Percentiles rank a stretch among this genome's conserved stretches.
Evolutionary conservation across 2,888 invertebrate species (phyloP).

Genomic region (Epicampocera succincta): DNA sequence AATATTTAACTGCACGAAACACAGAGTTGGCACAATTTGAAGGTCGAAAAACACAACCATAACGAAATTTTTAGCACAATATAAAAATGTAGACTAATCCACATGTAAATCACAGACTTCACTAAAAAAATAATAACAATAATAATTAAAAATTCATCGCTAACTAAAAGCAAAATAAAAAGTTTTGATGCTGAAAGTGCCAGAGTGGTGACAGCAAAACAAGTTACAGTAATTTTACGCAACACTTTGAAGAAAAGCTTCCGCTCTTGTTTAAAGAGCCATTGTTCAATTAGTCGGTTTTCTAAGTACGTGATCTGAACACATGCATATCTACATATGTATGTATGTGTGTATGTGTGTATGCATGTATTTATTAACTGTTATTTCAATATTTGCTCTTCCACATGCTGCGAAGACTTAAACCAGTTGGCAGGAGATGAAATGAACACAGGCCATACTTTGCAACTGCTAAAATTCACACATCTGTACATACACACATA

Average conservation of each 20-base stretch:
- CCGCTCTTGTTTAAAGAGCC: background rate
- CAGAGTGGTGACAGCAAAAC: slow-evolving; percentile 10
- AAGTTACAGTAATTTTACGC: slow-evolving; percentile 44
- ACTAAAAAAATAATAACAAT: background rate
- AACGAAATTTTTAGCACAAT: background rate
- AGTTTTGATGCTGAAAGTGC: background rate
- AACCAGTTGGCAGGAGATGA: slow-evolving; percentile 29
- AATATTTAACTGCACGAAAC: slow-evolving; percentile 25
- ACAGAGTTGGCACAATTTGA: slow-evolving; percentile 34
- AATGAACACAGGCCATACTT: slow-evolving; percentile 28
- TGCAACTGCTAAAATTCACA: slow-evolving; percentile 40
- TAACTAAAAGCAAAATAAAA: background rate
- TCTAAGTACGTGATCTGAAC: slow-evolving; percentile 17
- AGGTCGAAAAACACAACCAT: slow-evolving; percentile 45
- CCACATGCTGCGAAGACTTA: slow-evolving; percentile 38
- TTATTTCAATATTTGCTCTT: slow-evolving; percentile 35
- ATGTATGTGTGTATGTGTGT: no score
- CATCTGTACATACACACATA: no score
- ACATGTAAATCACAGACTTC: background rate
- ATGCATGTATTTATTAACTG: no score
- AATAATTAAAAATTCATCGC: slow-evolving; percentile 6
- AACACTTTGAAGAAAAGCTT: slow-evolving; percentile 27
- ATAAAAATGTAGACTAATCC: no score
- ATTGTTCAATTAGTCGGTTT: slow-evolving; percentile 6
- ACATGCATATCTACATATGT: slow-evolving; percentile 51